Evolutionary conservation across 2,797 vertebrate species (phyloP), one percentile per base, ranked within the genome.

Genomic region (Enteromius paludinosus): DNA sequence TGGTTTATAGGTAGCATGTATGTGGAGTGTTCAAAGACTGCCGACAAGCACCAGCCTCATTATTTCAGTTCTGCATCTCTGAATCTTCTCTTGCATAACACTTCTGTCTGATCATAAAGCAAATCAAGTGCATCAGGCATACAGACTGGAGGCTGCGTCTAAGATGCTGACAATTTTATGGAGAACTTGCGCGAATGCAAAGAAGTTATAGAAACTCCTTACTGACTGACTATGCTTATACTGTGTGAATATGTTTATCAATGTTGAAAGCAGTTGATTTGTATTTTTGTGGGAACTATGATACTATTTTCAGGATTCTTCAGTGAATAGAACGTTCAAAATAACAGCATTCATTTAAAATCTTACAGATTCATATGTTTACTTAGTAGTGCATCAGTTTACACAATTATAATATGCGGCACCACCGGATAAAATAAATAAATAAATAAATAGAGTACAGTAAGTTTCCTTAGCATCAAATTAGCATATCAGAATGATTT

Each of bases 111-210:
- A 70, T 56, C 65, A 79, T 41, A 35, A 41, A 80, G 25, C 18
- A n/a, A 33, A 61, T 71, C 38, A 71, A 80, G 54, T 9, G 33
- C 12, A 47, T 45, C 89, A 91, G 89, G 83, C 89, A 84, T 84
- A 83, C 83, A 84, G 84, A 90, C 87, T 88, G 87, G 81, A 89
- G 89, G 89, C 89, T 89, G 91, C 45, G 33, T 72, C 25, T 33
- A 14, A 52, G 28, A 49, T 49, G 28, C 41, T 65, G 41, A 65
- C 17, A 14, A 47, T 30, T n/a, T 9, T 8, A 35, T 15, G 17
- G 9, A 76, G 25, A 79, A 79, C 18, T 5, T 77, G 35, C 54
- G 28, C 25, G 7, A 45, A 45, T 8, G 54, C 73, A 76, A 30
- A 30, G 2, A n/a, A 61, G 62, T 28, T 11, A 62, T 23, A 76